Conservation (phyloP, 2,888 invertebrate species). For the Nebria salina region DNA sequence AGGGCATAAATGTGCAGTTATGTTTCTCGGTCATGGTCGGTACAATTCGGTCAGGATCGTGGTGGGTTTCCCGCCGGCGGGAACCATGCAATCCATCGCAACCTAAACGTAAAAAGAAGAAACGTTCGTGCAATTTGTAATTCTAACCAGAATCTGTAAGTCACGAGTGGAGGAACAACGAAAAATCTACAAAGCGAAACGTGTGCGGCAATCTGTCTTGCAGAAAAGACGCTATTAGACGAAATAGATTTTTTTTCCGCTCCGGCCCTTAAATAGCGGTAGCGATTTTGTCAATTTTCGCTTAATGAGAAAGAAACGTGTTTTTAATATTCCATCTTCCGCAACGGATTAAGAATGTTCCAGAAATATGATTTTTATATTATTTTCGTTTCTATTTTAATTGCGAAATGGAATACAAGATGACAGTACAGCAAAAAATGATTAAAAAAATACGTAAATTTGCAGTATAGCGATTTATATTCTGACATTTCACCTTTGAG, state of each 20-base stretch:
- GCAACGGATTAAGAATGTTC: too few relatives aligned
- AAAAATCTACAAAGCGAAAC: neutral
- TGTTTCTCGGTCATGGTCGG: too few relatives aligned
- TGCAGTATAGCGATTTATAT: neutral
- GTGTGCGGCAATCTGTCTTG: neutral
- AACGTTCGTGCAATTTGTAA: conserved; percentile 35
- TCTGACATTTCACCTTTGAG: neutral
- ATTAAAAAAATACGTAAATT: neutral
- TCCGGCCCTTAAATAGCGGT: neutral
- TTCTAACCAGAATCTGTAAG: conserved; percentile 18
- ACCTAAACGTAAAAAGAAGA: neutral
- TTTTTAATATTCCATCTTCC: too few relatives aligned
- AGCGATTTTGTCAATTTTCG: neutral
- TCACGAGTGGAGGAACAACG: neutral
- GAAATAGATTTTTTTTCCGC: neutral
- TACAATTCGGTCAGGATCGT: neutral
- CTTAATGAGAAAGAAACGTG: too few relatives aligned
- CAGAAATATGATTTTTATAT: neutral
- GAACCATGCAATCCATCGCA: conserved; percentile 7
- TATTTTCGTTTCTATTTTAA: neutral
- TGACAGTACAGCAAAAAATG: neutral
- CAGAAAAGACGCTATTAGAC: neutral
- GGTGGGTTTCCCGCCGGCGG: conserved; percentile 19
- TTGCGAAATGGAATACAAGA: neutral
- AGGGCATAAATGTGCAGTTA: conserved; percentile 16